Percentiles rank a stretch among this genome's conserved stretches.
Conservation (phyloP, 2,888 invertebrate species). For the Nebria salina region DNA sequence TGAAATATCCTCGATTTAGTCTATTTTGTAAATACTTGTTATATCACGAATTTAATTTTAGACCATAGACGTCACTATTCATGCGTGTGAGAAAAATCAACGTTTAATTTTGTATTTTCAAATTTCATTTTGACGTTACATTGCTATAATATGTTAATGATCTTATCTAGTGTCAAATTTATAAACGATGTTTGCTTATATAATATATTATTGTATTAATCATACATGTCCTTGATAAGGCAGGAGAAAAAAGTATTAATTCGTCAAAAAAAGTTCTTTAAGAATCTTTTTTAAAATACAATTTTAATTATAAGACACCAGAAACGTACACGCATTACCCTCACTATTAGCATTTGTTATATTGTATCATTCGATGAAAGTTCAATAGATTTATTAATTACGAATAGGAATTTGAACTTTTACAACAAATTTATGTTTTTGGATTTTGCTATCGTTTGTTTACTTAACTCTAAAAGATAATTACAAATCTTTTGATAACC, state of each 20-base stretch:
- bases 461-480: not conserved
- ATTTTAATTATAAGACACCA: too few relatives aligned
- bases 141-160: too few relatives aligned
- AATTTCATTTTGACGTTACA: too few relatives aligned
- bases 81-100: not conserved
- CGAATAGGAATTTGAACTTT: not conserved
- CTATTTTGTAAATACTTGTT: constrained; percentile 2
- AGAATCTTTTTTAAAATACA: too few relatives aligned
- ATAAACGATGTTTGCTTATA: too few relatives aligned
- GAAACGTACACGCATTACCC: not conserved
- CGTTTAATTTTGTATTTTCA: not conserved
- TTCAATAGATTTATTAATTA: too few relatives aligned
- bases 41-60: constrained; percentile 22
- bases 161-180: too few relatives aligned
- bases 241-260: too few relatives aligned
- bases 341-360: not conserved
- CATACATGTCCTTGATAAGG: too few relatives aligned
- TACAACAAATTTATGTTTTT: not conserved
- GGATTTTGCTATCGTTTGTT: not conserved
- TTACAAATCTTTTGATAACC: not conserved
- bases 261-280: too few relatives aligned
- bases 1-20: not conserved
- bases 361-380: too few relatives aligned
- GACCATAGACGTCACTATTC: constrained; percentile 30
- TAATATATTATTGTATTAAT: too few relatives aligned